Conservation (phyloP, 2,113 vertebrate genomes). For the Panthera leo region DNA sequence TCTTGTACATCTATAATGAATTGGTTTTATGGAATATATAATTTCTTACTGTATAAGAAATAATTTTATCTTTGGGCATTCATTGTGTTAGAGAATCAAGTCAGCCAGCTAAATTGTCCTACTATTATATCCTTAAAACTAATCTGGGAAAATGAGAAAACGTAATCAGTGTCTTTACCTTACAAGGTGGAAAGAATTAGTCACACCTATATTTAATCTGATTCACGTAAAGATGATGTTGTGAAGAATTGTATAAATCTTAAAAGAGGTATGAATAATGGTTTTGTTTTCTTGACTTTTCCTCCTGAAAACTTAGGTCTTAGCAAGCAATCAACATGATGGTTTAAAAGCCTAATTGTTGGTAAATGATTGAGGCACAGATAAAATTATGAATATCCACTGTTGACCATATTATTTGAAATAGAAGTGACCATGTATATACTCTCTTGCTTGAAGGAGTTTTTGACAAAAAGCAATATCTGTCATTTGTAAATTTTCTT, state of each 20-base stretch:
- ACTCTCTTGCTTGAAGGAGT: constrained; percentile 64
- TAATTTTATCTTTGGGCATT: constrained; percentile 55
- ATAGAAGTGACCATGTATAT: constrained; percentile 34
- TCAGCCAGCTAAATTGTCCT: constrained; percentile 62
- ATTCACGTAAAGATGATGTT: constrained; percentile 48
- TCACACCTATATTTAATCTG: constrained; percentile 51
- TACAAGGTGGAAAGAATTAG: constrained; percentile 46
- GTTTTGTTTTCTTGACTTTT: constrained; percentile 74
- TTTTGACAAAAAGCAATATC: constrained; percentile 58
- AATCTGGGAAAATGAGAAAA: constrained; percentile 60
- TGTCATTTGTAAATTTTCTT: constrained; percentile 77
- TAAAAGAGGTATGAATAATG: constrained; percentile 71
- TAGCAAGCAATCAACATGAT: constrained; percentile 21
- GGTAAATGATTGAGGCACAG: constrained; percentile 62
- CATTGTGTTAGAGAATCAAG: constrained; percentile 72
- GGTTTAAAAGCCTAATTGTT: constrained; percentile 48
- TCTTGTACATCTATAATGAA: constrained; percentile 68
- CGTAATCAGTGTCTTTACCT: constrained; percentile 70
- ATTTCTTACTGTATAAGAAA: constrained; percentile 60
- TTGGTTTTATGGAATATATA: constrained; percentile 57
- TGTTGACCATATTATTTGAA: constrained; percentile 50
- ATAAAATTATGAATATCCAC: constrained; percentile 44
- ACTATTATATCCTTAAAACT: constrained; percentile 63
- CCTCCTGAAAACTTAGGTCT: constrained; percentile 33
- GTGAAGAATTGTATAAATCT: constrained; percentile 57